Conservation (phyloP, 2,797 vertebrate species). For the Acanthornis magna region DNA sequence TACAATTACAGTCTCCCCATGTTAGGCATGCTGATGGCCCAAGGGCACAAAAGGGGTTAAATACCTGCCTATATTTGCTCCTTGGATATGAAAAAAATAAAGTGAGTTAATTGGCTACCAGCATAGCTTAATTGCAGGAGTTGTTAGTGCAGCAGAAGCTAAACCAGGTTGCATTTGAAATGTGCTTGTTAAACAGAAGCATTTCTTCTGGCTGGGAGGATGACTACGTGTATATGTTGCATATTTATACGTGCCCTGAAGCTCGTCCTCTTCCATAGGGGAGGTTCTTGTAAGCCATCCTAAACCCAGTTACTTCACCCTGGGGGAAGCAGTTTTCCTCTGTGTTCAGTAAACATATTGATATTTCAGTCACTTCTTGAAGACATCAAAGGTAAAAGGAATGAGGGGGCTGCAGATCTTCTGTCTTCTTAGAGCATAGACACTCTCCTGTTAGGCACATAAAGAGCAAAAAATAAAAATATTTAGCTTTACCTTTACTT, state of each 20-base stretch:
- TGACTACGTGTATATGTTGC: neutral
- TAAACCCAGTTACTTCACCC: constrained; percentile 29
- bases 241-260: constrained; percentile 49
- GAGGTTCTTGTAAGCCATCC: constrained; percentile 15
- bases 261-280: constrained; percentile 31
- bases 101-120: constrained; percentile 11
- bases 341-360: constrained; percentile 42
- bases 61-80: constrained; percentile 1
- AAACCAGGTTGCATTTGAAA: constrained; percentile 39
- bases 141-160: constrained; percentile 34
- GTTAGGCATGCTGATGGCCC: neutral
- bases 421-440: neutral
- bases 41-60: constrained; percentile 4
- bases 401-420: neutral
- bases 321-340: constrained; percentile 6
- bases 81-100: neutral
- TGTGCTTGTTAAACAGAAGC: constrained; percentile 17
- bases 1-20: neutral
- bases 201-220: constrained; percentile 28
- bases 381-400: constrained; percentile 46
- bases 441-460: neutral
- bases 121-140: constrained; percentile 29
- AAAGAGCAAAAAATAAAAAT: neutral
- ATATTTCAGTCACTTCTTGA: constrained; percentile 41
- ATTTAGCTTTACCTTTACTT: neutral